Percentiles rank a stretch among this genome's conserved stretches.
Conservation (phyloP, 2,888 invertebrate species). For the Fragum whitleyi region DNA sequence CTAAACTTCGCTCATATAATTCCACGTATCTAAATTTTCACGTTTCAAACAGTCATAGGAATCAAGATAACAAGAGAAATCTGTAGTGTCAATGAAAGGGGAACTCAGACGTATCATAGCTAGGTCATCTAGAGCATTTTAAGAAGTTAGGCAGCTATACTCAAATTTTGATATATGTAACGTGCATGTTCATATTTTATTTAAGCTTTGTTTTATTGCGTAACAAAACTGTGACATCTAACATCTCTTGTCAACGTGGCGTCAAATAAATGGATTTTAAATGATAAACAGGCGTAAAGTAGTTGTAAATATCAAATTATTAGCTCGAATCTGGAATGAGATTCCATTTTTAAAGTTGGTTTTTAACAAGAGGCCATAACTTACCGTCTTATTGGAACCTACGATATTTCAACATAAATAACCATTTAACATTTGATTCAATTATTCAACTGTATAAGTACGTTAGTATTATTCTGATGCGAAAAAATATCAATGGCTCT, state of each 20-base stretch:
- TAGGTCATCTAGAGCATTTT: neutral
- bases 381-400: too few species aligned
- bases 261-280: constrained; percentile 20
- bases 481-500: too few species aligned
- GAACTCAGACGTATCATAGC: neutral
- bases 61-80: too few species aligned
- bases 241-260: constrained; percentile 15
- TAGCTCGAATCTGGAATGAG: neutral
- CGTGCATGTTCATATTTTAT: constrained; percentile 1
- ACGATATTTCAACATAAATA: too few species aligned
- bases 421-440: too few species aligned
- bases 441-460: too few species aligned
- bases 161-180: neutral
- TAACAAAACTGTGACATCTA: constrained; percentile 18
- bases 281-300: constrained; percentile 10
- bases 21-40: too few species aligned
- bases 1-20: too few species aligned
- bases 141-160: neutral
- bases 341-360: neutral
- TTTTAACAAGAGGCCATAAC: too few species aligned
- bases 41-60: too few species aligned
- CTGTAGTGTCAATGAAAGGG: too few species aligned
- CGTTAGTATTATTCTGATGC: too few species aligned
- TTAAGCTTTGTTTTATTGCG: constrained; percentile 8
- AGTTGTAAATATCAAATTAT: constrained; percentile 5